phyloP scores from a whole-genome alignment of 2,888 invertebrate species.

The Eilema sororculum region DNA sequence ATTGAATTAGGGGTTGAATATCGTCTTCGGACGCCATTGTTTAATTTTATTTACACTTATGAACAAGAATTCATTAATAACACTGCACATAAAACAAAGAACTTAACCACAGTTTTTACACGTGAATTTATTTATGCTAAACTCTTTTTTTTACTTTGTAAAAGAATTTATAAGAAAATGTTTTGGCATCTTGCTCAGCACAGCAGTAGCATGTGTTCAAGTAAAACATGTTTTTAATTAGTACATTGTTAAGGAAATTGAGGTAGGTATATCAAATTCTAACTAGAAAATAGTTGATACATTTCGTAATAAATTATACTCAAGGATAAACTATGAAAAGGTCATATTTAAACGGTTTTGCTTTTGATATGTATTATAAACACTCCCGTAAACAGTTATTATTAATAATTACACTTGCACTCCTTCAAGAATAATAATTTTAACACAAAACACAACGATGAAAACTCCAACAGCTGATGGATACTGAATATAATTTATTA shows the following conservation, averaged over 20 bases:
- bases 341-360: not conserved
- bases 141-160: not conserved
- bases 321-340: conserved; percentile 8
- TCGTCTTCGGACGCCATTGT: conserved; percentile 76
- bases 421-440: not conserved
- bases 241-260: not conserved
- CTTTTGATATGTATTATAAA: not conserved
- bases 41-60: not conserved
- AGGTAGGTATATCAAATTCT: not conserved
- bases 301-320: not conserved
- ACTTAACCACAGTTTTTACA: not conserved
- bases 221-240: not conserved
- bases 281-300: not conserved
- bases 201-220: not conserved
- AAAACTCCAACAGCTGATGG: conserved; percentile 3
- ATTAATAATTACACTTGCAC: not conserved
- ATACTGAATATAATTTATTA: not conserved
- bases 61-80: not conserved
- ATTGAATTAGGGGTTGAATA: conserved; percentile 73
- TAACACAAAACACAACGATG: not conserved
- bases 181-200: not conserved
- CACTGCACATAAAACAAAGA: not conserved
- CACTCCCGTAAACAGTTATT: not conserved
- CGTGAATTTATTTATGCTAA: not conserved
- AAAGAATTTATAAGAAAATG: not conserved